Percentiles rank a stretch among this genome's conserved stretches.
These are phyloP conservation scores for Aphidoletes aphidimyza DNA, from an alignment of 2,888 invertebrate genomes.

Conservation along the genomic window DNA sequence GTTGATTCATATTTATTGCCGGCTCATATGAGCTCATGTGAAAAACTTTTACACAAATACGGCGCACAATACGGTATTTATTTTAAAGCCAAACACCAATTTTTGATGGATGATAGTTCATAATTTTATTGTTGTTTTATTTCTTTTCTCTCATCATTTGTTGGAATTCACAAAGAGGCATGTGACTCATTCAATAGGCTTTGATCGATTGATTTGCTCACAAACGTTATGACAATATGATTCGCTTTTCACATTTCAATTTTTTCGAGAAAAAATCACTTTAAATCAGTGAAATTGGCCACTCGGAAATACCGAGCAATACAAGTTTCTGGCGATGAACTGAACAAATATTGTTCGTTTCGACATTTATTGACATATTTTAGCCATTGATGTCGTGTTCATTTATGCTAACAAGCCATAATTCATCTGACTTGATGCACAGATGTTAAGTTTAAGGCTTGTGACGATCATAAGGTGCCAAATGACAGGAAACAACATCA, in stretches of 20 bases:
- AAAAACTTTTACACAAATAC: not conserved
- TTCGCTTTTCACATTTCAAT: not conserved
- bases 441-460: not conserved
- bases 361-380: constrained; percentile 42
- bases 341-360: not conserved
- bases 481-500: constrained; percentile 12
- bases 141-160: no score
- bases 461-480: constrained; percentile 43
- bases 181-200: constrained; percentile 27
- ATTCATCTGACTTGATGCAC: not conserved
- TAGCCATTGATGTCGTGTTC: not conserved
- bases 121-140: no score
- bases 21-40: not conserved
- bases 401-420: constrained; percentile 15
- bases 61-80: constrained; percentile 18
- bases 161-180: not conserved
- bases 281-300: no score
- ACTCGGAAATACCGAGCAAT: not conserved
- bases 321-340: not conserved
- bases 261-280: no score
- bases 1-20: constrained; percentile 45
- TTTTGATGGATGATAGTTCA: constrained; percentile 20
- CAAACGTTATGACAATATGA: not conserved
- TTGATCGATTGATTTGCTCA: not conserved
- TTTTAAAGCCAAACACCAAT: not conserved